phyloP scores from a whole-genome alignment of 2,113 vertebrate species.

The Sylvietta virens region DNA sequence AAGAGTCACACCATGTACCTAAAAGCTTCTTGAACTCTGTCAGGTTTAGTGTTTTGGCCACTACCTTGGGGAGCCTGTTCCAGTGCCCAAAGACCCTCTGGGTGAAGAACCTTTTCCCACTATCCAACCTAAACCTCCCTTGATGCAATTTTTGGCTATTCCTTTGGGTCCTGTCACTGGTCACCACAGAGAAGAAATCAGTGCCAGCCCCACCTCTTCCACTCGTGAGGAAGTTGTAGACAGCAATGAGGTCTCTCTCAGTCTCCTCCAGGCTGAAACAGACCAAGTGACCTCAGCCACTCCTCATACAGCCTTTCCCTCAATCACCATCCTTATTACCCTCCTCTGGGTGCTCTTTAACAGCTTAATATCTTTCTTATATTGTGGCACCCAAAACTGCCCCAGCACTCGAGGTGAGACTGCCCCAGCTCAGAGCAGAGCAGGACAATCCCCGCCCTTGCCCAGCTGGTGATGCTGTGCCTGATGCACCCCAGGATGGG shows the following conservation, averaged over 20 bases:
- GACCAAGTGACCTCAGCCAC: neutral
- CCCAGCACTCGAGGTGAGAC: neutral
- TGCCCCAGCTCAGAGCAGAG: neutral
- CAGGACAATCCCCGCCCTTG: neutral
- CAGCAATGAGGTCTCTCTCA: neutral
- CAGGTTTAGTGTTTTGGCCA: neutral
- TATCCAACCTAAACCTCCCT: neutral
- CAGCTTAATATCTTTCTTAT: neutral
- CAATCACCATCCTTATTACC: neutral
- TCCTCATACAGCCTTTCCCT: neutral
- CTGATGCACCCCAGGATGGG: neutral
- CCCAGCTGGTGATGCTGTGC: rapidly evolving
- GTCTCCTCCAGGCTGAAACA: neutral
- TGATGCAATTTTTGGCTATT: neutral
- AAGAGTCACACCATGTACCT: neutral
- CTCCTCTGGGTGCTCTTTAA: neutral
- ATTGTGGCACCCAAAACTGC: no score
- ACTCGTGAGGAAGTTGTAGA: neutral
- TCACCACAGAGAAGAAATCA: neutral
- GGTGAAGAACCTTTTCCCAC: neutral
- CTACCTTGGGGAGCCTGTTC: neutral
- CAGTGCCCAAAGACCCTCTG: neutral
- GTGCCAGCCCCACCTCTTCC: neutral
- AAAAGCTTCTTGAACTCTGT: neutral
- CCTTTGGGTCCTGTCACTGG: neutral